A percentile compares a stretch with the other conserved stretches of the same genome.
phyloP scores from a whole-genome alignment of 2,113 vertebrate species.

The Equus przewalskii region DNA sequence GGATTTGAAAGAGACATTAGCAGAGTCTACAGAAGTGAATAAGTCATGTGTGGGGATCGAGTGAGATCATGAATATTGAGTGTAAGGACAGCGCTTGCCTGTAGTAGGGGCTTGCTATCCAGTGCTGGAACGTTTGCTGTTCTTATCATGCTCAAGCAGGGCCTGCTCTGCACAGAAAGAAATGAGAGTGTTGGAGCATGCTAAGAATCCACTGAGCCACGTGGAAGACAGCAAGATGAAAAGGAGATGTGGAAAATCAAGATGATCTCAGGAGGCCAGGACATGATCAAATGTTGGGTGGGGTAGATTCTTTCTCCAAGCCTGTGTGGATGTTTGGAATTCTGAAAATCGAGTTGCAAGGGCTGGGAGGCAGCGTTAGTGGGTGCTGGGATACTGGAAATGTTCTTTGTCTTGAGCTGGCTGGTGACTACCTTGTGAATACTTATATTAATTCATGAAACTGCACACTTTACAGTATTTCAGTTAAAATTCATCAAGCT shows the following conservation, averaged over 20 bases:
- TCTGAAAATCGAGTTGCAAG: background rate
- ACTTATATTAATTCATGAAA: background rate
- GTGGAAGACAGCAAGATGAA: background rate
- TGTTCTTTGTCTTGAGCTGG: background rate
- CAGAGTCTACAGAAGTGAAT: background rate
- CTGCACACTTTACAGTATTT: background rate
- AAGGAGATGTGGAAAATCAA: background rate
- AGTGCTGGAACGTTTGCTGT: no score
- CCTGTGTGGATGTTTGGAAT: background rate
- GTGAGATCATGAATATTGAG: background rate
- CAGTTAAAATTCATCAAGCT: background rate
- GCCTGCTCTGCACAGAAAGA: background rate
- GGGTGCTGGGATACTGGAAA: background rate
- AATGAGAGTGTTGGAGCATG: background rate
- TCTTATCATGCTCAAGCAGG: background rate
- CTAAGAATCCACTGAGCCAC: background rate
- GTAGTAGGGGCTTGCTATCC: background rate
- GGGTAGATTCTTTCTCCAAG: background rate
- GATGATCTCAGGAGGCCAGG: background rate
- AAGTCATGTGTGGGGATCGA: background rate
- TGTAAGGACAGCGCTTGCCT: background rate
- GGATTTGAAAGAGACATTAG: constrained; percentile 7
- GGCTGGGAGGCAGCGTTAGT: background rate
- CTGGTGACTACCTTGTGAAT: background rate
- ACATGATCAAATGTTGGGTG: background rate